Evolutionary conservation across 2,888 invertebrate genomes (phyloP).

Genomic region (Scrobipalpa atriplicella): DNA sequence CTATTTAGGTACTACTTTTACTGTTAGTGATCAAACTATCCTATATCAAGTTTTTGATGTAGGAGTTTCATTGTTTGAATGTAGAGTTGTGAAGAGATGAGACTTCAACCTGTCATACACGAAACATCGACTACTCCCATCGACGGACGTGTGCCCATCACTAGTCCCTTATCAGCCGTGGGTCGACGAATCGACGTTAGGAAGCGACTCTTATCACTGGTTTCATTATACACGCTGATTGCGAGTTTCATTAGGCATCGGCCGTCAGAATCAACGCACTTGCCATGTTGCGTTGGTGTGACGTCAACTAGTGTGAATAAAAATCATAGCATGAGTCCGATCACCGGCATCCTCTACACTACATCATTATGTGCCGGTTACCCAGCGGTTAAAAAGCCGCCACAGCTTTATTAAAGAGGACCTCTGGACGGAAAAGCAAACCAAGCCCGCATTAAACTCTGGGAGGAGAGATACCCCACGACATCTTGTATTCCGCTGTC

Average conservation of each 20-base stretch:
- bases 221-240: constrained; percentile 8
- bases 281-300: not conserved
- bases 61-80: no score
- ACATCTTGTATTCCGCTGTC: no score
- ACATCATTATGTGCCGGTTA: no score
- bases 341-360: not conserved
- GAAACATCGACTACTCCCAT: constrained; percentile 11
- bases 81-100: no score
- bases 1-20: no score
- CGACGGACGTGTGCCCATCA: constrained; percentile 35
- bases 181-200: constrained; percentile 53
- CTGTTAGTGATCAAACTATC: no score
- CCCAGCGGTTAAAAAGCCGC: no score
- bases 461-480: no score
- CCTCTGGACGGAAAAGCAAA: no score
- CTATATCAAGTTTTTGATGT: no score
- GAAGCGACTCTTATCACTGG: constrained; percentile 52
- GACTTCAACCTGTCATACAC: not conserved
- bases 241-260: constrained; percentile 3
- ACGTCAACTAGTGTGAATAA: not conserved
- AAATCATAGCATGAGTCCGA: not conserved
- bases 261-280: constrained; percentile 18
- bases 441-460: no score
- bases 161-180: constrained; percentile 49
- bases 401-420: no score